Evolutionary conservation across 2,797 vertebrate genomes (phyloP).

Genomic region (Peromyscus aztecus): DNA sequence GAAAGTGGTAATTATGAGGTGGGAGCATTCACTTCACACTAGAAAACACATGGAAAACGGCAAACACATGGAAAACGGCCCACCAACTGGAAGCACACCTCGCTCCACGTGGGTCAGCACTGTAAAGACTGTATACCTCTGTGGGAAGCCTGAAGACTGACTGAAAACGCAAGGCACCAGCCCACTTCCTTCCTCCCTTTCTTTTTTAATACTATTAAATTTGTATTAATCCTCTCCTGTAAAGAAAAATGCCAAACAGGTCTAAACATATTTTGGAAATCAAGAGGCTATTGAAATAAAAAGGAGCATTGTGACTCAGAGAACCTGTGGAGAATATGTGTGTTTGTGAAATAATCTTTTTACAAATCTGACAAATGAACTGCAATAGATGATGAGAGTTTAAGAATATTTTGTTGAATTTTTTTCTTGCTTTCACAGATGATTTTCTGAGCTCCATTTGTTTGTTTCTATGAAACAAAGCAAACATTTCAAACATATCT

Average conservation of each 20-base stretch:
- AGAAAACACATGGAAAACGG: background rate
- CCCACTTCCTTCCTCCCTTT: background rate
- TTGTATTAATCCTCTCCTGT: constrained; percentile 10
- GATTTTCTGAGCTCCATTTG: constrained; percentile 19
- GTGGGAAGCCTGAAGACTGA: background rate
- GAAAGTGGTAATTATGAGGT: background rate
- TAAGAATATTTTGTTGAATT: constrained; percentile 43
- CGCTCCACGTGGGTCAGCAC: too few relatives aligned
- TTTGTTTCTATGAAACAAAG: constrained; percentile 50
- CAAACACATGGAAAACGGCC: background rate
- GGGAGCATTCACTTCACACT: background rate
- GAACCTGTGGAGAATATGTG: constrained; percentile 46
- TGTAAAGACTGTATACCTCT: background rate
- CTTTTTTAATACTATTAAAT: constrained; percentile 26
- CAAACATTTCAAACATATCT: background rate
- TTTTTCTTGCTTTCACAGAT: constrained; percentile 42
- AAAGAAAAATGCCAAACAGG: constrained; percentile 23
- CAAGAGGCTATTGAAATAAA: constrained; percentile 70
- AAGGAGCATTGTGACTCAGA: constrained; percentile 63
- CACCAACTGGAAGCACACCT: background rate
- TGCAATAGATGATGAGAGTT: constrained; percentile 8
- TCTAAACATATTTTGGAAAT: constrained; percentile 66
- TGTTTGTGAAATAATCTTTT: constrained; percentile 51
- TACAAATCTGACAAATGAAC: constrained; percentile 61
- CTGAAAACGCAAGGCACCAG: background rate